Base-by-base conservation (phyloP, 2,113 vertebrate genomes). In the Callipepla californica region DNA sequence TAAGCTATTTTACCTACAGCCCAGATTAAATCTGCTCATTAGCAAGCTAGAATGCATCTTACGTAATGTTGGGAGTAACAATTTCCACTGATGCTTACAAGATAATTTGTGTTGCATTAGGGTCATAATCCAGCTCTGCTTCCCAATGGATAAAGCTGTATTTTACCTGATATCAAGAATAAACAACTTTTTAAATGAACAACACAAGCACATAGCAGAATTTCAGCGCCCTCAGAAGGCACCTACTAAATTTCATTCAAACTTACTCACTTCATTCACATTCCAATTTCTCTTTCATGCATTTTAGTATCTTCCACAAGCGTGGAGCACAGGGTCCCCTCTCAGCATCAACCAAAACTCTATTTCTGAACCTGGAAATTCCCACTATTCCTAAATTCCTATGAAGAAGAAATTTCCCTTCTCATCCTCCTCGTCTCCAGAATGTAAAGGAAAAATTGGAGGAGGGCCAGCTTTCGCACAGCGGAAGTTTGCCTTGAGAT, bases 381-480 rank as follows among this genome's bases (percentile, higher is more conserved):
- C 2, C 8, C 4, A 11, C 66, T 66, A 38, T 81, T 13, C 59
- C 44, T 50, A 44, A 36, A 16, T 34, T 12, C 10, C 16, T 22
- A 40, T 8, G 21, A 67, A 68, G 21, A 38, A 59, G 17, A 5
- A 26, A 15, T 61, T 75, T 75, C 13, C 16, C 42, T 67, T 74
- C 21, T 10, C 62, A 44, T 65, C 25, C 13, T 36, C 11, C 13
- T 38, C 58, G 22, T 45, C 28, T 34, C 6, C 32, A 32, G 13
- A 51, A 8, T 0, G 0, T 26, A 67, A 66, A 13, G 15, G 25
- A 36, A 48, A 30, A 66, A 20, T 8, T 6, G 30, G 34, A 80
- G 59, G 21, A 7, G 2, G 9, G 7, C 25, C 44, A 58, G 11
- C 11, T 51, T 50, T 32, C 10, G 8, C 25, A 22, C 0, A 0